Conservation (phyloP, 2,797 vertebrate genomes). For the Decapterus maruadsi region DNA sequence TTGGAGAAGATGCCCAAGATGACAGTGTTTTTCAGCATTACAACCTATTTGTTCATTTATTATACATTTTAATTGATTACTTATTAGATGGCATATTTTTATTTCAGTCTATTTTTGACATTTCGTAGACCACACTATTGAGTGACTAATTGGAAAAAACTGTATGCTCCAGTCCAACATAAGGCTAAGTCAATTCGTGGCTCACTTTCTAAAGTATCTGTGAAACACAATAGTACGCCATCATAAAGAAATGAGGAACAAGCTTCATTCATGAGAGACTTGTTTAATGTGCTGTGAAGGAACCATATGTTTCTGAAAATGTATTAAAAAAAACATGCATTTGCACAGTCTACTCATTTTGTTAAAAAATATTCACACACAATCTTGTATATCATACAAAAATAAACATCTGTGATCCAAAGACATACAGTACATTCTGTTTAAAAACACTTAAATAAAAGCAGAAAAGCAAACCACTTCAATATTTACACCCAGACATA, state of each 20-base stretch:
- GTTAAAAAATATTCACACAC: conserved; percentile 59
- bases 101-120: neutral
- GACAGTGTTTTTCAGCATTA: no score
- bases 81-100: no score
- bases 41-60: no score
- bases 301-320: conserved; percentile 33
- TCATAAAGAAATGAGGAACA: conserved; percentile 25
- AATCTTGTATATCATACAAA: conserved; percentile 81
- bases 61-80: no score
- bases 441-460: conserved; percentile 81
- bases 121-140: neutral
- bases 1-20: no score
- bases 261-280: conserved; percentile 32
- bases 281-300: conserved; percentile 59
- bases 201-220: neutral
- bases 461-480: conserved; percentile 42
- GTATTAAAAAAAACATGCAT: conserved; percentile 48
- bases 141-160: neutral
- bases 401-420: conserved; percentile 86
- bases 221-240: neutral
- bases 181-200: neutral
- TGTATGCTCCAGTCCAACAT: neutral
- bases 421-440: conserved; percentile 71
- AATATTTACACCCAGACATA: conserved; percentile 73
- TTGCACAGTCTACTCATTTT: conserved; percentile 54